Evolutionary conservation across 2,797 vertebrate species (phyloP), one percentile per base, ranked within the genome.

Genomic region (Lateolabrax maculatus): DNA sequence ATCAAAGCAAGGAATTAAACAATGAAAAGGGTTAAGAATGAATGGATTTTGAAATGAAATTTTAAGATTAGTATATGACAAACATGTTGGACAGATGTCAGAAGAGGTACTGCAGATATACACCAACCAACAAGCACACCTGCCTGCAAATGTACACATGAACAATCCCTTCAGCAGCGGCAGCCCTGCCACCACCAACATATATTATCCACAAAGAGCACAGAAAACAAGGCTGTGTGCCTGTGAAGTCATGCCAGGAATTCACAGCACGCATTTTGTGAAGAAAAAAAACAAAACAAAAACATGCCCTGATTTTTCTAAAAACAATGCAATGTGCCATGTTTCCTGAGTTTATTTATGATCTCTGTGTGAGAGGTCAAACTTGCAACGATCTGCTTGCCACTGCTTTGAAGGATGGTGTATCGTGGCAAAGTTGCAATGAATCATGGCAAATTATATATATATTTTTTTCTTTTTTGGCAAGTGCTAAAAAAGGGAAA

Each of bases 231-330:
- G 77, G 51, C 63, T 5, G 36, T 58, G 79, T 31, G 67, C 76
- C 78, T 90, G 83, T 92, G 80, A 90, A 89, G 83, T 74, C 75
- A 70, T 64, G 90, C 86, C 90, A 92, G 77, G 77, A 91, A 85
- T 88, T 82, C 77, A 56, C 81, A 71, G 69, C 84, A 84, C 43
- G 23, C 65, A 85, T 71, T 87, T 77, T 67, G 52, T 6, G 11
- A 31, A 13, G 29, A 19, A 44, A 10, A 41, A 15, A 29, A 49
- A 49, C 31, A 12, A 63, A 6, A 34, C 19, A 66, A 10, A 57
- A 57, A 43, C 39, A 52, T 39, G 66, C 68, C 56, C 60, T 55
- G 71, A 62, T 79, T 77, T 85, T 70, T 68, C 66, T 82, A 39
- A 48, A 80, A 89, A 84, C 81, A 82, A 46, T 5, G 3, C 66